phyloP scores from a whole-genome alignment of 1,140 invertebrate genomes.

The Radopholus similis region DNA sequence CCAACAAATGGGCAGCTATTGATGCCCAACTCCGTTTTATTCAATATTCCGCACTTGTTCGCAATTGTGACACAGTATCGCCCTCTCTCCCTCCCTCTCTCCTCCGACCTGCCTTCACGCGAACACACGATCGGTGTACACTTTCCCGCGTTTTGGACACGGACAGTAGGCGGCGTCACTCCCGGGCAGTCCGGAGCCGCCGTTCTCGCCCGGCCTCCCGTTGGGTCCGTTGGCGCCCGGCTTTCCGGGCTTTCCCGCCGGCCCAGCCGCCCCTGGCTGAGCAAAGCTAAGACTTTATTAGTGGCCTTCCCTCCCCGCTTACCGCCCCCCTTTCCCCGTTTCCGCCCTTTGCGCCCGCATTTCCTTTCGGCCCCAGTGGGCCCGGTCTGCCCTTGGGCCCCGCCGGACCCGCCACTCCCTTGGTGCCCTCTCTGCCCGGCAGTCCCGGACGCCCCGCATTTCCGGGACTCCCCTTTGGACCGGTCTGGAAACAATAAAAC shows the following conservation, averaged over 20 bases:
- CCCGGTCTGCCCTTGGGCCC: conserved; percentile 20
- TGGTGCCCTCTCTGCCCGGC: not conserved
- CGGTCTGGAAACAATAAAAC: too few relatives aligned
- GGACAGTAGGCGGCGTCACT: conserved; percentile 14
- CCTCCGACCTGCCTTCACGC: not conserved
- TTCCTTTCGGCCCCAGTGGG: conserved; percentile 1
- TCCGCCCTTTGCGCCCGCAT: not conserved
- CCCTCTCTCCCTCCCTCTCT: not conserved
- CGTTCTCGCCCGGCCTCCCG: conserved; percentile 1
- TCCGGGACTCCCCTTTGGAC: conserved; percentile 13
- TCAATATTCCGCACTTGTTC: too few relatives aligned
- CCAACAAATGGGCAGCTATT: too few relatives aligned
- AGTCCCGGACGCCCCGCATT: conserved; percentile 4
- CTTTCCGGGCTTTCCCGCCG: conserved; percentile 18
- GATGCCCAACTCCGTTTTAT: too few relatives aligned
- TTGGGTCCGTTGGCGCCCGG: conserved; percentile 5
- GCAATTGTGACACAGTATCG: too few relatives aligned
- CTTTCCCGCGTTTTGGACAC: conserved; percentile 6
- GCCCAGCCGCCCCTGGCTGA: conserved; percentile 14
- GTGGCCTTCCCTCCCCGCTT: not conserved
- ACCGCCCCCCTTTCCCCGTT: conserved; percentile 10
- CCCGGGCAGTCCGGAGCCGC: not conserved
- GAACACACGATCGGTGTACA: not conserved
- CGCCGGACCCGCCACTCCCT: not conserved
- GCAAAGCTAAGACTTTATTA: not conserved